Base-by-base conservation (phyloP, 2,113 vertebrate species). In the Apus apus region DNA sequence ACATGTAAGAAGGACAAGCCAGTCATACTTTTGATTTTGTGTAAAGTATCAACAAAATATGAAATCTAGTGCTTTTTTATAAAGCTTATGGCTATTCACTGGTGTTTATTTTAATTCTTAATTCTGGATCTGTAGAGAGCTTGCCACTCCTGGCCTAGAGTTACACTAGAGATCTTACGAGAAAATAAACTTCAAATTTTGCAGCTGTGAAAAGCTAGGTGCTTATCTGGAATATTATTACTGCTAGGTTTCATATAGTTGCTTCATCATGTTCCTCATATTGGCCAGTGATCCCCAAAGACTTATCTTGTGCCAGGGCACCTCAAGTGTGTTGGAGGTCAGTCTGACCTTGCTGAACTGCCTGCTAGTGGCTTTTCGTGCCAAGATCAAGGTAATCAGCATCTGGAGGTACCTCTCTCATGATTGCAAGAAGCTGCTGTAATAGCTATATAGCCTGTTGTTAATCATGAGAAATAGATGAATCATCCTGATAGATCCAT, bases 181-280 rank as follows among this genome's bases (percentile, higher is more conserved):
- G 50, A 91, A 89, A 96, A 76, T 83, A 85, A 95, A 84, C 72
- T 75, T 76, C 79, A 78, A 94, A 62, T 50, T 66, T 85, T 58
- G 40, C 46, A 73, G 34, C 58, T 89, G 23, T 91, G 80, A 73
- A 92, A 93, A 75, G 9, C 40, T 26, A 48, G 11, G 21, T 79
- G 21, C 32, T 65, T 83, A 46, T 19, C 62, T 8, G 57, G 61
- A 89, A 30, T 89, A 65, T 93, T 87, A 61, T 29, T 82, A n/a
- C 75, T 67, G 76, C 43, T 78, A 50, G 50, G 43, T 77, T 92
- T 79, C 23, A 70, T 64, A 73, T 15, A 93, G 36, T 66, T 70
- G 62, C 77, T 89, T 96, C 84, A 79, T 87, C 81, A 54, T 79
- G 71, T 87, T 96, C 26, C 36, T 93, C 62, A 61, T 70, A 89